Evolutionary conservation across 92 coral and sea anemone genomes (phyloP).

Genomic region (Epizoanthus illoricatus): DNA sequence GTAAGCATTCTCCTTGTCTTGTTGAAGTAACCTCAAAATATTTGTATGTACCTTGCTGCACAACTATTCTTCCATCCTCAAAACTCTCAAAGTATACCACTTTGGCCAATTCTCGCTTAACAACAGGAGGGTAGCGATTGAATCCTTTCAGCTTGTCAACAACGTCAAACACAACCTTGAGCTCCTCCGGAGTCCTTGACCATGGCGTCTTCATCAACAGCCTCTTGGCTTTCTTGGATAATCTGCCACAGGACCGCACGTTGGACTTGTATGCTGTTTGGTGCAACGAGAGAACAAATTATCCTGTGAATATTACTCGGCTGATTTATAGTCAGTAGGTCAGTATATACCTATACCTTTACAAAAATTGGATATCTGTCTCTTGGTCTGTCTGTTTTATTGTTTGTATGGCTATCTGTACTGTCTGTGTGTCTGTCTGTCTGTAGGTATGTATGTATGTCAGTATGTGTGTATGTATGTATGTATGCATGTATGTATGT

Average conservation of each 20-base stretch:
- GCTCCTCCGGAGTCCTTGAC: slow-evolving; percentile 65
- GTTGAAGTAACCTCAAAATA: too few species aligned
- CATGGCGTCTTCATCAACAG: slow-evolving; percentile 67
- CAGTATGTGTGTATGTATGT: too few species aligned
- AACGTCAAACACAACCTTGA: slow-evolving; percentile 62
- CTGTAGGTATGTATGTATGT: too few species aligned
- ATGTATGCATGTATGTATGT: too few species aligned
- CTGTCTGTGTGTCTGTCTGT: too few species aligned
- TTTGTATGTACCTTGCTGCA: slow-evolving; percentile 73
- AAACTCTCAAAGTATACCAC: slow-evolving; percentile 74
- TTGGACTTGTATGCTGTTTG: slow-evolving; percentile 70
- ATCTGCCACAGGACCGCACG: slow-evolving; percentile 58
- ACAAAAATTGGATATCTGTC: too few species aligned
- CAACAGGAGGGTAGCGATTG: slow-evolving; percentile 65
- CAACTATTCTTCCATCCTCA: slow-evolving; percentile 68
- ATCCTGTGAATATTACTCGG: neutral
- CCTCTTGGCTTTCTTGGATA: slow-evolving; percentile 68
- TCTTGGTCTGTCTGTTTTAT: too few species aligned
- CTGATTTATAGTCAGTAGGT: neutral
- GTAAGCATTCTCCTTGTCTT: too few species aligned
- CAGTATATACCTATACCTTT: too few species aligned
- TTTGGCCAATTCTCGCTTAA: slow-evolving; percentile 69
- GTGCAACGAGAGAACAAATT: neutral
- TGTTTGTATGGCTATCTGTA: too few species aligned
- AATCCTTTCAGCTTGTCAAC: slow-evolving; percentile 80